Evolutionary conservation across 2,113 vertebrate species (phyloP), one percentile per base, ranked within the genome.

Genomic region (Fregetta grallaria): DNA sequence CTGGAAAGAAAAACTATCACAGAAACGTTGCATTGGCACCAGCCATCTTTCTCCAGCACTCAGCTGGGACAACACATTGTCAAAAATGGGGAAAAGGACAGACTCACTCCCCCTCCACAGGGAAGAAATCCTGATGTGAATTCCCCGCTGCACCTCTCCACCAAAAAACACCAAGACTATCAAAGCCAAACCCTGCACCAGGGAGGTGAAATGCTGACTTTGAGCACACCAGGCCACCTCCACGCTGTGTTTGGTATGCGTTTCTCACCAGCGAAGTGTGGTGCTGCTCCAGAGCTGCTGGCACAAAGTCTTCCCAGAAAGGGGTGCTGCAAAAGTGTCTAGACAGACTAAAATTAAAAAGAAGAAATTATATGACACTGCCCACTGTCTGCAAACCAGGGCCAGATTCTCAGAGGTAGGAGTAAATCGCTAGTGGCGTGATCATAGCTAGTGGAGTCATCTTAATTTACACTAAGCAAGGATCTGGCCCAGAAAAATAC

Each of bases 261-360:
- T 34, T 86, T 95, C 67, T 80, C 86, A 93, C 53, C 75, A 80
- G 61, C 61, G 11, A 74, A 87, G 44, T 23, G 47, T 62, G 73
- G 56, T 74, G 38, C 70, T 81, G 62, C 82, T 91, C 70, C 86
- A 73, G 68, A 82, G 63, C 50, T 88, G 59, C 62, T 89, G 86
- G 90, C 91, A 94, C 65, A 61, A 83, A 86, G 25, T 80, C 62
- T 30, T 52, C 62, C 42, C 74, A 78, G 53, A 77, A 87, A 86
- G 36, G 70, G 86, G 86, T 95, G 68, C 81, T 94, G 73, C 44
- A 90, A 47, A 96, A 94, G 50, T 66, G 88, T 97, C 93, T 96
- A 97, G 93, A 93, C 83, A 94, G 79, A 91, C 80, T 94, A 90
- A 95, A 97, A 97, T 96, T 63, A 90, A 95, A 94, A 94, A 90